These are phyloP conservation scores for Drosophila niveifrons DNA, from an alignment of 2,888 invertebrate genomes.

Conservation along the genomic window DNA sequence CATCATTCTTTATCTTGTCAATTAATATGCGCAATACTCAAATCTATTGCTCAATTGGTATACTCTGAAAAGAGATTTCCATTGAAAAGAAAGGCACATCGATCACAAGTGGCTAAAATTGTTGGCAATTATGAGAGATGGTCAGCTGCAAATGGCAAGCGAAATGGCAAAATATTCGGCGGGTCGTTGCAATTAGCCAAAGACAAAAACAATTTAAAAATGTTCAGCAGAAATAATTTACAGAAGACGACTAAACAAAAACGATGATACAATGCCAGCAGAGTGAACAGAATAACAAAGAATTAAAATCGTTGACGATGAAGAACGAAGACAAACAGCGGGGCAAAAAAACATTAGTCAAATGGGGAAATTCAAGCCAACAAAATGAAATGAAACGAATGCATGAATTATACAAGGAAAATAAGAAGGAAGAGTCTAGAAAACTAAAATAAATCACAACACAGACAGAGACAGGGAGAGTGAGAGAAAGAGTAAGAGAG, in stretches of 20 bases:
- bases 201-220: constrained; percentile 43
- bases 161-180: constrained; percentile 54
- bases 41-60: not conserved
- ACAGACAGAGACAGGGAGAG: constrained; percentile 34
- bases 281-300: not conserved
- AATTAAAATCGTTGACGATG: not conserved
- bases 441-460: constrained; percentile 56
- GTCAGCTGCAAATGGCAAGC: constrained; percentile 55
- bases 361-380: constrained; percentile 42
- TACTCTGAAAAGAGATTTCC: not conserved
- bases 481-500: constrained; percentile 3
- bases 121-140: constrained; percentile 45
- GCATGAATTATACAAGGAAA: constrained; percentile 39
- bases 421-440: constrained; percentile 31
- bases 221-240: constrained; percentile 64
- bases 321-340: constrained; percentile 14
- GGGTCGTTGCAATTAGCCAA: constrained; percentile 63
- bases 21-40: no score
- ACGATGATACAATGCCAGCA: constrained; percentile 46
- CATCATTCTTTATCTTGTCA: not conserved
- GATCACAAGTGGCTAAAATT: constrained; percentile 9
- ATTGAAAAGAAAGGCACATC: constrained; percentile 7
- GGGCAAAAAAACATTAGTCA: constrained; percentile 27
- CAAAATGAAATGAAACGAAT: constrained; percentile 22
- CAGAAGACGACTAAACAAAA: constrained; percentile 40